Conservation (phyloP, 2,113 vertebrate species). For the Addax nasomaculatus region DNA sequence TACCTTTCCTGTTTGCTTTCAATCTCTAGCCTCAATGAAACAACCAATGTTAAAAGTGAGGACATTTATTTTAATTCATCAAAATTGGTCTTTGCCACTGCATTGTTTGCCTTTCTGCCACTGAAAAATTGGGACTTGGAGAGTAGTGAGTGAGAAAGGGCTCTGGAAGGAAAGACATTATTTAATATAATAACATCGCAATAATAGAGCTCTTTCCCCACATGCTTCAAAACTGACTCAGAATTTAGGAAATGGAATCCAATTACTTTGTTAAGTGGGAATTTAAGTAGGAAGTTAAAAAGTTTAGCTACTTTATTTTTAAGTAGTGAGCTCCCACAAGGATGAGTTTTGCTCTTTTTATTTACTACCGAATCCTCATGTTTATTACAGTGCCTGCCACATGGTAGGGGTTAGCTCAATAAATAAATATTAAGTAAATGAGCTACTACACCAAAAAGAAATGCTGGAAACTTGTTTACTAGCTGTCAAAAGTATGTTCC, state of each 20-base stretch:
- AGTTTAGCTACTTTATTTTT: background rate
- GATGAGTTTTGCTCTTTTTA: background rate
- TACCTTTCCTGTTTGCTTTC: background rate
- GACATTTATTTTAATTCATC: accelerated
- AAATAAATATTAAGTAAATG: conserved; percentile 31
- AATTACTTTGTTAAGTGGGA: background rate
- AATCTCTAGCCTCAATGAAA: background rate
- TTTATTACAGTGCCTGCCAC: background rate
- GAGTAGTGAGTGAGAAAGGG: background rate
- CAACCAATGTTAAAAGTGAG: background rate
- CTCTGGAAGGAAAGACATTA: conserved; percentile 24
- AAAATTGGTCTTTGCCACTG: background rate
- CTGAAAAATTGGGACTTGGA: background rate
- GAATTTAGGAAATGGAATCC: conserved; percentile 52
- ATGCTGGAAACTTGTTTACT: background rate
- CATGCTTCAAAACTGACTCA: conserved; percentile 61
- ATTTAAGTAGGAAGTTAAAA: background rate
- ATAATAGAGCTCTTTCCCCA: conserved; percentile 43
- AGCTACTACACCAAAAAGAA: conserved; percentile 52
- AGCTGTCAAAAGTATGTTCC: conserved; percentile 54
- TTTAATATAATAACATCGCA: conserved; percentile 34
- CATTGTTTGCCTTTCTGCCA: background rate
- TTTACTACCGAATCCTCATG: background rate
- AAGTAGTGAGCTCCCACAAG: background rate
- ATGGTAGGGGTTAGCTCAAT: background rate